Conservation (phyloP, 2,888 invertebrate genomes). For the Rhorus exstirpatorius region DNA sequence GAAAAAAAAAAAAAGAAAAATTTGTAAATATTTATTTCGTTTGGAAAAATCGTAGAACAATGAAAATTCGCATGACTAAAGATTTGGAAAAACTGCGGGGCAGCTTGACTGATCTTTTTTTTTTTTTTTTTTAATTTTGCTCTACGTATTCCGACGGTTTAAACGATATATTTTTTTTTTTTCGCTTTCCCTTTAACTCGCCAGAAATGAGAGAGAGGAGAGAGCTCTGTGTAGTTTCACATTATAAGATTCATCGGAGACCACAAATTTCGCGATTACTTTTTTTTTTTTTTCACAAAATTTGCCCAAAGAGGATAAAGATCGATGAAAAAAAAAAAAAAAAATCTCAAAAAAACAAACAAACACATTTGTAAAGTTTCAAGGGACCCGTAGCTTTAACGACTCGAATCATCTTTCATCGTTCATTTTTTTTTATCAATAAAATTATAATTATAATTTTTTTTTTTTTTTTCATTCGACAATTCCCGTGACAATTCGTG, state of each 20-base stretch:
- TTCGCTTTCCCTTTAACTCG: constrained; percentile 14
- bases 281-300: constrained; percentile 8
- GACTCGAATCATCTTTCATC: constrained; percentile 39
- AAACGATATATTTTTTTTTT: constrained; percentile 8
- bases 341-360: constrained; percentile 13
- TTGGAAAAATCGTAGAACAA: constrained; percentile 2
- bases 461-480: constrained; percentile 3
- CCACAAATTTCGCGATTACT: neutral
- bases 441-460: constrained; percentile 33
- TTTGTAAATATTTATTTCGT: constrained; percentile 37
- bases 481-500: constrained; percentile 21
- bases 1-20: constrained; percentile 33
- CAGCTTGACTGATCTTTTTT: constrained; percentile 39
- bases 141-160: constrained; percentile 4
- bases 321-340: constrained; percentile 31
- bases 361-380: constrained; percentile 43
- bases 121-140: constrained; percentile 13
- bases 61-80: constrained; percentile 4
- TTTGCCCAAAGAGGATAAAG: neutral
- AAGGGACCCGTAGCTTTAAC: constrained; percentile 55
- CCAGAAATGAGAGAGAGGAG: constrained; percentile 9
- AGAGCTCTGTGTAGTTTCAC: constrained; percentile 15
- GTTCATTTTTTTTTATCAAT: constrained; percentile 41
- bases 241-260: neutral
- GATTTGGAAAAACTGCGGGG: constrained; percentile 35